phyloP scores from a whole-genome alignment of 37 sponge, comb jelly and placozoan species.

The Haliclona indistincta region DNA sequence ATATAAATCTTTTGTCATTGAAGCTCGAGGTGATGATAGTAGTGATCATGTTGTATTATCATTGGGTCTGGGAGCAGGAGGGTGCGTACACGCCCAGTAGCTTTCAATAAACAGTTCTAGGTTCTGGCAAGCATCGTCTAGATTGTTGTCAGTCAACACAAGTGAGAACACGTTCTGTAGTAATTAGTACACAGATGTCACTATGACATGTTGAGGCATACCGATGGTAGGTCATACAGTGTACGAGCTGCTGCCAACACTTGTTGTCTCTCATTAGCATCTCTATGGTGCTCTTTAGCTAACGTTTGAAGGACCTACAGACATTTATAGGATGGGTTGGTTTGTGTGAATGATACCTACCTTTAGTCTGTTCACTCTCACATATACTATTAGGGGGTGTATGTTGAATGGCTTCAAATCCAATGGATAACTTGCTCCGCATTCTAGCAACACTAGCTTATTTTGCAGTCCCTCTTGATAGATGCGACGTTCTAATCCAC shows the following conservation, averaged over 20 bases:
- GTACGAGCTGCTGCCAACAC: slow-evolving; percentile 1
- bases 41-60: too few relatives aligned
- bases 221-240: slow-evolving; percentile 6
- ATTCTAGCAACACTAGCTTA: slow-evolving; percentile 47
- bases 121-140: slow-evolving; percentile 55
- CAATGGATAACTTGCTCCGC: slow-evolving; percentile 42
- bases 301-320: not conserved
- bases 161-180: slow-evolving; percentile 34
- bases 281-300: not conserved
- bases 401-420: slow-evolving; percentile 23
- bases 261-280: not conserved
- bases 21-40: too few relatives aligned
- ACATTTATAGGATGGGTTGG: slow-evolving; percentile 2
- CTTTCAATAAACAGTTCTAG: slow-evolving; percentile 68
- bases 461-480: slow-evolving; percentile 21
- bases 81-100: slow-evolving; percentile 55
- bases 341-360: not conserved
- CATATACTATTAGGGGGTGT: slow-evolving; percentile 50
- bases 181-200: too few relatives aligned
- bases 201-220: slow-evolving; percentile 8
- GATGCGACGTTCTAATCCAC: slow-evolving; percentile 7
- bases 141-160: slow-evolving; percentile 44
- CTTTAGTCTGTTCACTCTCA: slow-evolving; percentile 33
- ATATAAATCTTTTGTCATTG: too few relatives aligned
- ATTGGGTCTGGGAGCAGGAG: too few relatives aligned